Evolutionary conservation across 2,797 vertebrate genomes (phyloP).

Genomic region (Tolypeutes matacus): DNA sequence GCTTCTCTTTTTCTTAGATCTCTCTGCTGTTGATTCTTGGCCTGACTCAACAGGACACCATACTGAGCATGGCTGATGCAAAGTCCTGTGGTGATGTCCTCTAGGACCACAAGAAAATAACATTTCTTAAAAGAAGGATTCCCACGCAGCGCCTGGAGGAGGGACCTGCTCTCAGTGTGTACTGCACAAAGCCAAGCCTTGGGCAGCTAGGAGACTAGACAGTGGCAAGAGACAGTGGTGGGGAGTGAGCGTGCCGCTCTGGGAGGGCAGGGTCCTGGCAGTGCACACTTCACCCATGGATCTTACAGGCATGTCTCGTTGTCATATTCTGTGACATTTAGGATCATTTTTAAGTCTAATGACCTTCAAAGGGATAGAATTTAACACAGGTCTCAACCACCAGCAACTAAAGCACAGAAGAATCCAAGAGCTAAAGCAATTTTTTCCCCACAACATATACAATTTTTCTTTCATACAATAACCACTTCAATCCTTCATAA

Average conservation of each 20-base stretch:
- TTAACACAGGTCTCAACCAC: background rate
- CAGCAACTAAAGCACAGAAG: background rate
- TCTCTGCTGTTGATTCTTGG: background rate
- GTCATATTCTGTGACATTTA: background rate
- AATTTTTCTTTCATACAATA: slow-evolving; percentile 16
- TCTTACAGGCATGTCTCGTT: background rate
- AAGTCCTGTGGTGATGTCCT: background rate
- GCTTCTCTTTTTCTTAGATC: background rate
- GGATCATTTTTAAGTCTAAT: background rate
- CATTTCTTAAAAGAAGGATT: slow-evolving; percentile 9
- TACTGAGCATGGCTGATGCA: background rate
- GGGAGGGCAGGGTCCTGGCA: too few relatives aligned
- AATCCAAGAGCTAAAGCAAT: slow-evolving; percentile 7
- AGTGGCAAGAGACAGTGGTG: background rate
- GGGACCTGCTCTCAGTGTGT: background rate
- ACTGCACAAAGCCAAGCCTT: background rate
- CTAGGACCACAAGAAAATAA: background rate
- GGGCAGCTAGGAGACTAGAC: background rate
- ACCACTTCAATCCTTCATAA: background rate
- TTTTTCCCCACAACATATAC: background rate
- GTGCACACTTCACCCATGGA: background rate
- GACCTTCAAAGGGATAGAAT: background rate
- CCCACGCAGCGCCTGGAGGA: background rate
- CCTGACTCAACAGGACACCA: background rate
- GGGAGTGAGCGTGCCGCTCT: too few relatives aligned